Evolutionary conservation across 2,888 invertebrate species (phyloP), one percentile per base, ranked within the genome.

Genomic region (Carpatolechia fugitivella): DNA sequence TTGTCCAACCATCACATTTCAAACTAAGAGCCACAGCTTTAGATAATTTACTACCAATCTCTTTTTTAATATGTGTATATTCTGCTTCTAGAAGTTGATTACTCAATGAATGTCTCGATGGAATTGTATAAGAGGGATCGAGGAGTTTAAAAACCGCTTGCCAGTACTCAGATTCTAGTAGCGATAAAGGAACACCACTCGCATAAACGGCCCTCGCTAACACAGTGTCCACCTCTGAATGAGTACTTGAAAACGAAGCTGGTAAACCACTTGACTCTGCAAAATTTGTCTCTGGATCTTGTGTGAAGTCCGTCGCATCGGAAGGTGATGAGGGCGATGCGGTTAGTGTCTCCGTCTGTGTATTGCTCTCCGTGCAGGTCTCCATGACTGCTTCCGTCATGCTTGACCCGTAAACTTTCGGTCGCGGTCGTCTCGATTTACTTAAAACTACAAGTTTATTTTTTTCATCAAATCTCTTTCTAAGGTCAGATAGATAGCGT

Each of bases 131-230:
- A 7, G 18, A 41, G 1, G 47, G 47, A 14, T 29, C 47, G 14
- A 47, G 11, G 13, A 47, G 30, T 8, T 31, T 47, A 10, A 47
- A 47, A 14, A 47, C 29, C 0, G 3, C 30, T 30, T 47, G 29
- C 47, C 47, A 47, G 13, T 47, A 31, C 30, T 47, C 30, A 14
- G 47, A 47, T 31, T 47, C 47, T 14, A 47, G 14, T 2, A 47
- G 6, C 13, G 47, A 47, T 13, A 47, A 14, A 5, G 47, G 47
- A n/a, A 30, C 30, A 11, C 41, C 41, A 16, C 18, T 18, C 4
- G 41, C 18, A 16, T 41, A 41, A 3, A 35, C 7, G 3, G 35
- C 35, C 35, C 35, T 35, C 5, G 35, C 35, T 35, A 35, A 13
- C 10, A 8, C 41, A 18, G 41, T 18, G 2, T 18, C 11, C 5